Conservation (phyloP, 2,113 vertebrate genomes). For the Eulemur macaco region DNA sequence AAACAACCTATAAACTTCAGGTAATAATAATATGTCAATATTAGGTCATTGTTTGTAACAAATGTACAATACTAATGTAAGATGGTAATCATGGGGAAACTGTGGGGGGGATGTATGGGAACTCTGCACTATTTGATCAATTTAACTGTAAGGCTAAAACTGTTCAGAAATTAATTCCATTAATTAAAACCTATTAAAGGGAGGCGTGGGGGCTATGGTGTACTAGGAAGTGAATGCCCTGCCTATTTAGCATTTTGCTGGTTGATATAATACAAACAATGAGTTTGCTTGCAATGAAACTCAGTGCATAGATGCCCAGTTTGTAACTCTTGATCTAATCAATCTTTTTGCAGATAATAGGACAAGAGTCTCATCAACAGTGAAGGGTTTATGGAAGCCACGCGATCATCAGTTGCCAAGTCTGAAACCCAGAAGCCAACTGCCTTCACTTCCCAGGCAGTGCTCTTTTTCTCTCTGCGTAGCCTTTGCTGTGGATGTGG, state of each 20-base stretch:
- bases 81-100: background rate
- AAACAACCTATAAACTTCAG: background rate
- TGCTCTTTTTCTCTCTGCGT: background rate
- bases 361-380: background rate
- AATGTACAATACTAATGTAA: background rate
- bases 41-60: background rate
- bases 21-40: background rate
- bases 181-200: background rate
- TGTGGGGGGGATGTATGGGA: background rate
- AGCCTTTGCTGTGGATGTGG: background rate
- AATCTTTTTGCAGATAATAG: background rate
- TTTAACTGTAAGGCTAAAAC: background rate
- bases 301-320: background rate
- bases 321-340: background rate
- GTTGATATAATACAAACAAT: background rate
- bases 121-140: background rate
- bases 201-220: background rate
- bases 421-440: background rate
- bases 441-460: accelerated
- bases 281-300: background rate
- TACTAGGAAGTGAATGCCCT: background rate
- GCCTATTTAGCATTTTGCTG: background rate
- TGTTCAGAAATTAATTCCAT: background rate
- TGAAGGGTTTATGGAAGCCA: background rate
- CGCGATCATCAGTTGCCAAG: background rate